Percentiles rank a stretch among this genome's conserved stretches.
Evolutionary conservation across 2,888 invertebrate species (phyloP).

Genomic region (Hydrotaea cyrtoneurina): DNA sequence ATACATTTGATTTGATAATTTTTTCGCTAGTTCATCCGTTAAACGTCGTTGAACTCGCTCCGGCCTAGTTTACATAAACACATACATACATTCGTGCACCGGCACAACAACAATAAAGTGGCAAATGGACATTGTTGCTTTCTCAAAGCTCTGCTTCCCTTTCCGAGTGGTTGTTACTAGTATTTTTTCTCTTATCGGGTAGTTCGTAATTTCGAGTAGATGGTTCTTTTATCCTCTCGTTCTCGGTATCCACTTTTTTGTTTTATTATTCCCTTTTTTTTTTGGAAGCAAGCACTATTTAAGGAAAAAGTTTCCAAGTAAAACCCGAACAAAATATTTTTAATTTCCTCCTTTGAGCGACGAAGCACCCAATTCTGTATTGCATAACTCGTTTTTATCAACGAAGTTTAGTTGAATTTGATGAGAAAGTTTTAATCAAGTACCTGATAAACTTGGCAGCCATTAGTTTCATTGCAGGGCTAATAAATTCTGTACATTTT

Average conservation of each 20-base stretch:
- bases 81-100: neutral
- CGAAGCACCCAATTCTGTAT: neutral
- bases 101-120: slow-evolving; percentile 44
- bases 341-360: slow-evolving; percentile 48
- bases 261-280: neutral
- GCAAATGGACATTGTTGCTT: slow-evolving; percentile 59
- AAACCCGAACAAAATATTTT: slow-evolving; percentile 43
- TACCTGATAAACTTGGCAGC: slow-evolving; percentile 62
- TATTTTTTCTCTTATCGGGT: slow-evolving; percentile 20
- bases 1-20: too few relatives aligned
- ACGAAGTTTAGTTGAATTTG: slow-evolving; percentile 5
- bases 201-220: slow-evolving; percentile 53
- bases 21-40: too few relatives aligned
- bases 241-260: slow-evolving; percentile 29
- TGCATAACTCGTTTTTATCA: slow-evolving; percentile 26
- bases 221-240: slow-evolving; percentile 30
- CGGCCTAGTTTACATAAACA: neutral
- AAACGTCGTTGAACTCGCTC: too few relatives aligned
- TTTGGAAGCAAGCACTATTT: slow-evolving; percentile 41
- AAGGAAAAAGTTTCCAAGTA: slow-evolving; percentile 45
- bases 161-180: slow-evolving; percentile 23
- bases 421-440: slow-evolving; percentile 62
- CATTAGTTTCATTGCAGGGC: slow-evolving; percentile 54
- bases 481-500: slow-evolving; percentile 46
- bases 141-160: slow-evolving; percentile 10